Evolutionary conservation across 2,797 vertebrate species (phyloP).

Genomic region (Tokudaia tokunoshimensis): DNA sequence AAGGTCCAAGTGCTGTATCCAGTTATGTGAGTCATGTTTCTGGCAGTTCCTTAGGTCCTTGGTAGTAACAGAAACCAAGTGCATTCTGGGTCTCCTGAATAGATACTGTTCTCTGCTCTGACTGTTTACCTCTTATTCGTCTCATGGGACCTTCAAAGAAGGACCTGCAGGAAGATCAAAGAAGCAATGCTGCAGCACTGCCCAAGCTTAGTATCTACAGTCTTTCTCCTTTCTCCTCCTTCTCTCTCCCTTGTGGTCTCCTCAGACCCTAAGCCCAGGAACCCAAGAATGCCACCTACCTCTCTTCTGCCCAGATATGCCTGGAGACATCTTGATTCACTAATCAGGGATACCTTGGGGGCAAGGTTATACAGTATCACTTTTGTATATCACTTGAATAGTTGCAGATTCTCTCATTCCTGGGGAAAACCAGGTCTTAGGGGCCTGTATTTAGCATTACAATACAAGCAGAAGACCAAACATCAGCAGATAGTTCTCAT

Average conservation of each 20-base stretch:
- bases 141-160: background rate
- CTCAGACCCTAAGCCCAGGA: background rate
- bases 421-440: background rate
- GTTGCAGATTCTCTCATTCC: background rate
- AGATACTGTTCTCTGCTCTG: background rate
- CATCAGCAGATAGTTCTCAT: background rate
- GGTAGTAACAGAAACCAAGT: background rate
- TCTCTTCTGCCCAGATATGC: background rate
- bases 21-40: background rate
- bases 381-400: background rate
- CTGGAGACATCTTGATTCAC: background rate
- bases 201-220: background rate
- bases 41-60: background rate
- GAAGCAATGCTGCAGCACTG: background rate
- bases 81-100: background rate
- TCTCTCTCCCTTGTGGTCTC: background rate
- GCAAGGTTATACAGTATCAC: too few relatives aligned
- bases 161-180: background rate
- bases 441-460: background rate
- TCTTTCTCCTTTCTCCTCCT: background rate
- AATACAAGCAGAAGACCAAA: background rate
- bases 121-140: background rate
- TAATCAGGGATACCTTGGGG: background rate
- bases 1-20: background rate
- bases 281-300: background rate